Conservation (phyloP, 2,797 vertebrate species). For the Ctenochaetus hawaiiensis region DNA sequence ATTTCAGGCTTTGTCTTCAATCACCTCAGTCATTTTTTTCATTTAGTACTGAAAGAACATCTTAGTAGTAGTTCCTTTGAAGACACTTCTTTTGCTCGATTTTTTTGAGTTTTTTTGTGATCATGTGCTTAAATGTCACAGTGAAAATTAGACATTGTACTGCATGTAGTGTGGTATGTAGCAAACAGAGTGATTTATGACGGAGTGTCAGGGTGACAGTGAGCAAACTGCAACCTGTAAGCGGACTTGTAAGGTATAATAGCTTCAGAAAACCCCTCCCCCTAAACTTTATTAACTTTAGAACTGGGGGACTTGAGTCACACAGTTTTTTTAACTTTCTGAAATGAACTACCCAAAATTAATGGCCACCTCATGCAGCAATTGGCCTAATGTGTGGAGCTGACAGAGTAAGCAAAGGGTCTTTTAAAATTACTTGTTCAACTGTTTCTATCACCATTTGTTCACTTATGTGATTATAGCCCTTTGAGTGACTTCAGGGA, state of each 20-base stretch:
- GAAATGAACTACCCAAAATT: no score
- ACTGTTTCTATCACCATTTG: background rate
- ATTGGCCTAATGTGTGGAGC: conserved; percentile 2
- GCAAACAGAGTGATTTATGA: background rate
- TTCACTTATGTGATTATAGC: background rate
- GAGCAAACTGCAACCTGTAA: background rate
- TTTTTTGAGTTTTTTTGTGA: background rate
- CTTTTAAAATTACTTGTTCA: background rate
- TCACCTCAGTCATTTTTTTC: background rate
- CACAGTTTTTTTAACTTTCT: no score
- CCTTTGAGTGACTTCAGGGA: background rate
- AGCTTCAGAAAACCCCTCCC: background rate
- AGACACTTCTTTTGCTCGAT: background rate
- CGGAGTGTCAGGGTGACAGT: background rate
- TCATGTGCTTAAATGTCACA: background rate
- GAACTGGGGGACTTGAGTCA: background rate
- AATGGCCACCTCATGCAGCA: background rate
- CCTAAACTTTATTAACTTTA: background rate
- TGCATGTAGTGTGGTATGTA: background rate
- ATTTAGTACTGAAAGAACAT: background rate
- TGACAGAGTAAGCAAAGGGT: background rate
- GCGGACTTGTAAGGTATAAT: background rate
- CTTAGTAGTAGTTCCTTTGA: background rate
- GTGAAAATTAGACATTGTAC: background rate
- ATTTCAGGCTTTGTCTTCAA: background rate